phyloP scores from a whole-genome alignment of 2,888 invertebrate genomes.

The Caenorhabditis zanzibari region DNA sequence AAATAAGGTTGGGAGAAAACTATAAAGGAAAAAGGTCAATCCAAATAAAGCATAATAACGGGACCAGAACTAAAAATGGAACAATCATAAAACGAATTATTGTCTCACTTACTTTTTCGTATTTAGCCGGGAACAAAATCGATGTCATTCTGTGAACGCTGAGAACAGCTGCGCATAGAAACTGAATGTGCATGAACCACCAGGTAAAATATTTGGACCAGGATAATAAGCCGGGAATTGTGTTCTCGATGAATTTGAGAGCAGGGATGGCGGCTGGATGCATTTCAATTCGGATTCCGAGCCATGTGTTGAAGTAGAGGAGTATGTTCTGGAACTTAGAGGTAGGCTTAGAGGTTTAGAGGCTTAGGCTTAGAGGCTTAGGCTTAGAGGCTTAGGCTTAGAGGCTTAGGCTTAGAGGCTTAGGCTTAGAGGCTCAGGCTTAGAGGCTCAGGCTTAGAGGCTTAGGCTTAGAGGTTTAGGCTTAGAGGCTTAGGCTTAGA shows the following conservation, averaged over 20 bases:
- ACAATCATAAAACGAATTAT: not conserved
- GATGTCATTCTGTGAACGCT: constrained; percentile 41
- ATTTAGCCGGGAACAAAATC: not conserved
- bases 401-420: too few relatives aligned
- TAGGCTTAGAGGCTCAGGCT: too few relatives aligned
- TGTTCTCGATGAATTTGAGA: constrained; percentile 19
- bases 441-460: too few relatives aligned
- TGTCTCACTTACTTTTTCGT: constrained; percentile 18
- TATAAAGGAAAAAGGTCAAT: constrained; percentile 8
- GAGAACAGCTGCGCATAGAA: constrained; percentile 22
- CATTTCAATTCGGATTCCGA: constrained; percentile 20
- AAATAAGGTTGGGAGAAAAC: not conserved
- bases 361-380: too few relatives aligned
- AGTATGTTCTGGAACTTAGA: constrained; percentile 33
- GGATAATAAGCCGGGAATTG: constrained; percentile 11
- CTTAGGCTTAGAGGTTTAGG: too few relatives aligned
- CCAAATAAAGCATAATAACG: constrained; percentile 15
- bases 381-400: too few relatives aligned
- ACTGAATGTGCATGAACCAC: constrained; percentile 50
- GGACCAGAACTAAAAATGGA: constrained; percentile 27
- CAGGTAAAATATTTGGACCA: constrained; percentile 16
- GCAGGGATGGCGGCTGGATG: not conserved
- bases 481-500: too few relatives aligned
- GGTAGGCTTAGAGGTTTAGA: too few relatives aligned
- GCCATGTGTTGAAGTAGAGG: constrained; percentile 46